A percentile compares a stretch with the other conserved stretches of the same genome.
Conservation (phyloP, 2,888 invertebrate species). For the Callyntrura guangdongensis region DNA sequence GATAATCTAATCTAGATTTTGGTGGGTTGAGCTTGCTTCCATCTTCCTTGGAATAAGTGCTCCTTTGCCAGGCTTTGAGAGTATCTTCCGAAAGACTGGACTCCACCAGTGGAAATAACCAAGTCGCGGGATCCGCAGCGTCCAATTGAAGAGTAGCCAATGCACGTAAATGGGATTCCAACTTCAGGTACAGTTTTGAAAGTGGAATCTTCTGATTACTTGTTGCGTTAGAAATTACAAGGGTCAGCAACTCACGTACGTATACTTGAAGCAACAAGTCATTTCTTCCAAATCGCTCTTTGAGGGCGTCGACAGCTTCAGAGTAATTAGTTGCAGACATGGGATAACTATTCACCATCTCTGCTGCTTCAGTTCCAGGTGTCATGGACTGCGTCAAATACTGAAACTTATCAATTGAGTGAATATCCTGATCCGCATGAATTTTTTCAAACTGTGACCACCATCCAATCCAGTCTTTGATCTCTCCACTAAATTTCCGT, state of each 20-base stretch:
- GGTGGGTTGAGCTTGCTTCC: neutral
- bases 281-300: constrained; percentile 77
- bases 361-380: constrained; percentile 81
- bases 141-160: neutral
- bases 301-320: constrained; percentile 65
- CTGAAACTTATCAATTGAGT: constrained; percentile 75
- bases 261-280: constrained; percentile 85
- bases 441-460: constrained; percentile 79
- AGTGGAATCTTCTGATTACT: neutral
- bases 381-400: constrained; percentile 81
- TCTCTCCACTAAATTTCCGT: neutral
- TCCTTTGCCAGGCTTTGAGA: neutral
- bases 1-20: neutral
- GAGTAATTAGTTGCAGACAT: neutral
- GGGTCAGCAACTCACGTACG: constrained; percentile 84
- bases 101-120: constrained; percentile 18
- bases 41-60: neutral
- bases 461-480: constrained; percentile 25
- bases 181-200: neutral
- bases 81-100: neutral
- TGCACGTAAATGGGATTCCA: neutral
- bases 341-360: constrained; percentile 80
- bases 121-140: constrained; percentile 62
- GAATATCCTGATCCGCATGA: constrained; percentile 80
- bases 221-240: neutral